Conservation (phyloP, 2,888 invertebrate genomes). For the Osedax frankpressi region DNA sequence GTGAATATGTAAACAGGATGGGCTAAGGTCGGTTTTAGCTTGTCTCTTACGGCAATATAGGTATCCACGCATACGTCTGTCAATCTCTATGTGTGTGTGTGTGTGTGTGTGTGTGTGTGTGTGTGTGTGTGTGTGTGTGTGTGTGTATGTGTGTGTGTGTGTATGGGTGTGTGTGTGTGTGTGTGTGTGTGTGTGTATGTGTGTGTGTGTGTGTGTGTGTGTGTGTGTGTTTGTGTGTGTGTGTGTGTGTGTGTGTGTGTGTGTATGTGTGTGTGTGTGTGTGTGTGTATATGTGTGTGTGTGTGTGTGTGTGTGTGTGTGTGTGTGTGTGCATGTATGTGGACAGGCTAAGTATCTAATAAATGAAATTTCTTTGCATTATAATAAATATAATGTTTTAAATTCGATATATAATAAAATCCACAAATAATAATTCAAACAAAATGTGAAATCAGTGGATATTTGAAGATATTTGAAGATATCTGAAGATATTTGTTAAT, state of each 20-base stretch:
- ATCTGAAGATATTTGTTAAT: too few relatives aligned
- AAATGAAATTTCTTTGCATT: too few relatives aligned
- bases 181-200: not conserved
- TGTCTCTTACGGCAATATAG: slow-evolving; percentile 34
- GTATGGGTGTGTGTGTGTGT: not conserved
- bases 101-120: not conserved
- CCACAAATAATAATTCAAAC: too few relatives aligned
- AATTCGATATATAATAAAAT: too few relatives aligned
- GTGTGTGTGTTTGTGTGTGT: not conserved
- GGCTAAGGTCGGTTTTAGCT: slow-evolving; percentile 37
- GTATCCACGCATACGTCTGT: slow-evolving; percentile 31
- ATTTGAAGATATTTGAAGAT: too few relatives aligned
- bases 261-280: not conserved
- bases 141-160: not conserved
- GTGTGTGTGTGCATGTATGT: too few relatives aligned
- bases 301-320: not conserved
- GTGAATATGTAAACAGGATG: slow-evolving; percentile 41
- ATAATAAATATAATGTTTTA: too few relatives aligned
- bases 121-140: not conserved
- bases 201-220: not conserved
- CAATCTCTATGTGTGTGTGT: not conserved
- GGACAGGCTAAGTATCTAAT: too few relatives aligned
- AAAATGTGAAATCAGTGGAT: too few relatives aligned
- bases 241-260: not conserved
- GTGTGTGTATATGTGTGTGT: not conserved